A percentile compares a stretch with the other conserved stretches of the same genome.
Conservation (phyloP, 1,140 invertebrate genomes). For the Drosophila tsacasi region DNA sequence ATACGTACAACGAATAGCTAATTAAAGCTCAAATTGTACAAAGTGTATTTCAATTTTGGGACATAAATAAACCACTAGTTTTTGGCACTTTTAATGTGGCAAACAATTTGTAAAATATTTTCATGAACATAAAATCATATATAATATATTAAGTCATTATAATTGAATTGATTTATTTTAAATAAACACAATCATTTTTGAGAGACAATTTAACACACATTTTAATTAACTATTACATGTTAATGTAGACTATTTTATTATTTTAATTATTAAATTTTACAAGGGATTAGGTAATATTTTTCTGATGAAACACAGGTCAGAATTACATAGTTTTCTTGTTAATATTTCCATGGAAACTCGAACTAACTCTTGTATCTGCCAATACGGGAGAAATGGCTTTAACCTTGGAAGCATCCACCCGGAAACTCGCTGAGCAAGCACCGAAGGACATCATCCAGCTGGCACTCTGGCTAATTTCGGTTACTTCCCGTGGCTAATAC, state of each 20-base stretch:
- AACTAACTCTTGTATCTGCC: background rate
- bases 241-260: too few species aligned
- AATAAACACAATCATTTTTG: background rate
- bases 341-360: background rate
- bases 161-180: background rate
- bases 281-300: background rate
- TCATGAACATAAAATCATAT: too few species aligned
- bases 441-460: slow-evolving; percentile 11
- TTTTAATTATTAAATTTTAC: background rate
- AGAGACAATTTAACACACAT: too few species aligned
- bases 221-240: too few species aligned
- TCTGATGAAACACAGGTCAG: background rate
- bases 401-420: background rate
- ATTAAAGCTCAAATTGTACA: background rate
- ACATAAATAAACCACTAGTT: background rate
- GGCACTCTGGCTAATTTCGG: slow-evolving; percentile 9
- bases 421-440: slow-evolving; percentile 14
- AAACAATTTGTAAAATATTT: background rate
- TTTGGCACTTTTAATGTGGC: background rate
- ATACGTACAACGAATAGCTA: background rate
- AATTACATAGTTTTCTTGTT: background rate
- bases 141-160: too few species aligned
- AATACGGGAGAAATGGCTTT: background rate
- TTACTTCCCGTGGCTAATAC: slow-evolving; percentile 38
- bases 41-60: background rate